Conservation (phyloP, 2,797 vertebrate species). For the Phoebastria nigripes region DNA sequence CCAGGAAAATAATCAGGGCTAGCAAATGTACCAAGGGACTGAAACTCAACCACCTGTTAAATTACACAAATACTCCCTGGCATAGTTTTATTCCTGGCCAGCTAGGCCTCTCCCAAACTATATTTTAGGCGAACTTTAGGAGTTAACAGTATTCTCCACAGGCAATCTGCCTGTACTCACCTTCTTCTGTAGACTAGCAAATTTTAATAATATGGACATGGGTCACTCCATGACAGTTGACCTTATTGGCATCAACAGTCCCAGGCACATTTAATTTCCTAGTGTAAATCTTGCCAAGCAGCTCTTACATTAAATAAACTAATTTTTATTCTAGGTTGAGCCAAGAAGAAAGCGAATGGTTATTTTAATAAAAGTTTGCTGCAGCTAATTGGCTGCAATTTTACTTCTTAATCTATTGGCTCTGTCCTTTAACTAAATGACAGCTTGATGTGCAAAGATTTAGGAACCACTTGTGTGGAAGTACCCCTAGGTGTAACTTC, state of each 20-base stretch:
- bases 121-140: background rate
- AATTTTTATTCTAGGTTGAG: background rate
- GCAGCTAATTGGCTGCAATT: background rate
- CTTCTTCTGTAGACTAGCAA: background rate
- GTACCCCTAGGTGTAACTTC: background rate
- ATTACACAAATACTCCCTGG: background rate
- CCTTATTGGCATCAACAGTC: background rate
- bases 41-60: background rate
- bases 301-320: conserved; percentile 17
- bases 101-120: background rate
- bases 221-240: background rate
- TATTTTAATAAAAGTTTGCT: conserved; percentile 14
- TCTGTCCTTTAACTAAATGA: background rate
- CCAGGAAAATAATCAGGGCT: background rate
- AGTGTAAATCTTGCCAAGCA: background rate
- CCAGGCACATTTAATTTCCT: conserved; percentile 37
- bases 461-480: background rate
- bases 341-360: background rate
- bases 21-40: background rate
- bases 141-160: background rate
- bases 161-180: background rate
- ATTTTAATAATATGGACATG: background rate
- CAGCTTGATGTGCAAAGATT: background rate
- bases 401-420: background rate
- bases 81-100: background rate